phyloP scores from a whole-genome alignment of 1,140 invertebrate genomes.

The Cydia amplana region DNA sequence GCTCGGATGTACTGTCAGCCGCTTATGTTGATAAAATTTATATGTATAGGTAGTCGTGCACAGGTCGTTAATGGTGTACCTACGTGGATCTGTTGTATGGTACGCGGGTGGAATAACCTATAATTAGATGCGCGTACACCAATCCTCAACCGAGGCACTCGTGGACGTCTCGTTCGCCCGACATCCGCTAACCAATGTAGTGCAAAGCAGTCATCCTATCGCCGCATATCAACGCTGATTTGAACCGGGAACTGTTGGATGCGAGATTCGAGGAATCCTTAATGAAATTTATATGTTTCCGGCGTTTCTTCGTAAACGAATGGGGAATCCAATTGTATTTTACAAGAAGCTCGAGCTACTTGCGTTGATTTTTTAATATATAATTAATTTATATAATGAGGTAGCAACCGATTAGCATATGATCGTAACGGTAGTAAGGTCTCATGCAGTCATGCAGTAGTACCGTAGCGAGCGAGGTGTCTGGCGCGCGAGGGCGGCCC shows the following conservation, averaged over 20 bases:
- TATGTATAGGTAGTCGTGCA: conserved; percentile 51
- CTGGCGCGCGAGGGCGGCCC: conserved; percentile 49
- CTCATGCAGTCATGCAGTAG: conserved; percentile 54
- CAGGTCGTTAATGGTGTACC: conserved; percentile 66
- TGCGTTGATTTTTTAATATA: not conserved
- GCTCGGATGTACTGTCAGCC: conserved; percentile 23
- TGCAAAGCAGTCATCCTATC: conserved; percentile 38
- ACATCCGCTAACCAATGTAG: conserved; percentile 50
- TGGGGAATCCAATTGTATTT: not conserved
- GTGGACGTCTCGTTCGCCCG: conserved; percentile 56
- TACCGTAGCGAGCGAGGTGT: conserved; percentile 57
- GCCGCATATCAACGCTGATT: conserved; percentile 7
- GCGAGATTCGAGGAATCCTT: conserved; percentile 21
- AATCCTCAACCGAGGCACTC: conserved; percentile 59
- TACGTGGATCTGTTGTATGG: conserved; percentile 64
- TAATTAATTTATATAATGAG: not conserved
- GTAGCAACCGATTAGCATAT: conserved; percentile 33
- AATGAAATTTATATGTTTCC: conserved; percentile 43
- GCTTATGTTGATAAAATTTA: conserved; percentile 33
- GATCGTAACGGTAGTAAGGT: conserved; percentile 47
- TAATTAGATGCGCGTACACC: conserved; percentile 73
- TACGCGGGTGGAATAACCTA: conserved; percentile 73
- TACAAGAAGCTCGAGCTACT: too few species aligned
- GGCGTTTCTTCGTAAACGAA: not conserved
- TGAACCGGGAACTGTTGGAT: conserved; percentile 7